Evolutionary conservation across 2,888 invertebrate genomes (phyloP).

Genomic region (Hirtodrosophila histrioides): DNA sequence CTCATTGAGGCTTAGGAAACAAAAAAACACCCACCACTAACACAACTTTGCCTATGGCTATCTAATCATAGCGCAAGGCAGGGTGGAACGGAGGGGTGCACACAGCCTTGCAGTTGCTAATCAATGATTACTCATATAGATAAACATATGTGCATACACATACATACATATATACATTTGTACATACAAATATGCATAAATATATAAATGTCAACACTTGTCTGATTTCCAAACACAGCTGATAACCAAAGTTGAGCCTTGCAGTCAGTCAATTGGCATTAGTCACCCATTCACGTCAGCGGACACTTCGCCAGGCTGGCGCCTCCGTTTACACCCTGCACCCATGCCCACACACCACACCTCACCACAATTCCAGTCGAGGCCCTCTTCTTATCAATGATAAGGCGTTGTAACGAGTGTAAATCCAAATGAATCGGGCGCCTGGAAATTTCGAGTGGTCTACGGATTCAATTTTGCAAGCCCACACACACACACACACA

Average conservation of each 20-base stretch:
- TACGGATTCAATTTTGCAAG: constrained; percentile 34
- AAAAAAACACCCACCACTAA: no score
- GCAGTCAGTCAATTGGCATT: constrained; percentile 38
- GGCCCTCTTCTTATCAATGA: constrained; percentile 40
- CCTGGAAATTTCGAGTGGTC: constrained; percentile 45
- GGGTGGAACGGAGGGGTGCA: constrained; percentile 8
- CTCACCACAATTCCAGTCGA: constrained; percentile 35
- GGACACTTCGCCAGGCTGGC: constrained; percentile 38
- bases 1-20: no score
- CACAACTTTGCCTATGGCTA: constrained; percentile 6
- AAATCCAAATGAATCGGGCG: constrained; percentile 24
- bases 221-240: constrained; percentile 75
- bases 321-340: not conserved
- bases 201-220: constrained; percentile 60
- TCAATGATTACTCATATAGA: constrained; percentile 71
- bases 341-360: not conserved
- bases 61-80: constrained; percentile 34
- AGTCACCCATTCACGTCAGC: constrained; percentile 39
- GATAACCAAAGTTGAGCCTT: constrained; percentile 61
- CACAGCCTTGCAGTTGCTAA: constrained; percentile 56
- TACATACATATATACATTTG: not conserved
- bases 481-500: constrained; percentile 1
- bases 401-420: constrained; percentile 35
- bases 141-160: not conserved
- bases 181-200: not conserved